Base-by-base conservation (phyloP, 2,113 vertebrate genomes). In the Oncorhynchus nerka region DNA sequence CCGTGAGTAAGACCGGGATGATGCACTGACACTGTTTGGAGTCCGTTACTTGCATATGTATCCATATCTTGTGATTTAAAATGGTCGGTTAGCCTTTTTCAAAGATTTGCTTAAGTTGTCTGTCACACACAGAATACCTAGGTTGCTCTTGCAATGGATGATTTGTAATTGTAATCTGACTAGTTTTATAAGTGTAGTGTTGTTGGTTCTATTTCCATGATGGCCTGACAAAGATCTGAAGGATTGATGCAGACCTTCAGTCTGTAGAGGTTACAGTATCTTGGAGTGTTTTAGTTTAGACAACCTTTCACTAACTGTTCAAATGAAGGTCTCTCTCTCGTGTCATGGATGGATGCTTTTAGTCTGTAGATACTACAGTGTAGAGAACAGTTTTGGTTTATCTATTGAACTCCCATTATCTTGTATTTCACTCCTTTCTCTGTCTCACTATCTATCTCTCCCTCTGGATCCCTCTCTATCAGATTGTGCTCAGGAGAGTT, bases 401-500 rank as follows among this genome's bases (percentile, higher is more conserved):
- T 65, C 26, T 45, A 12, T 45, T 45, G 39, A 45, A 12, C 51
- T 55, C 16, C 1, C 51, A 55, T 16, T 55, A 13, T 55, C 68
- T 59, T 3, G 20, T 59, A 28, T 19, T 13, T 55, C 1, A 13
- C 49, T 55, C 15, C 4, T 55, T 55, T 55, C 51, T 55, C 51
- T 55, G 49, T 51, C 49, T 4, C 1, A 15, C 16, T n/a, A 11
- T 45, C 5, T 59, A 20, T 70, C 15, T 71, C 59, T 65, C 16
- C 76, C 22, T 67, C 22, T 79, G 77, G 81, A 67, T 85, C 73
- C 45, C 57, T 70, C 61, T 32, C 66, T 82, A 79, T 64, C 78
- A 95, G 98, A 84, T 5, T 85, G 59, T 79, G 95, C 94, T 78
- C 97, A 98, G 91, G 94, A 95, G 81, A 93, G 91, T 83, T 99